Base-by-base conservation (phyloP, 2,888 invertebrate genomes). In the Drosophila peninsularis region DNA sequence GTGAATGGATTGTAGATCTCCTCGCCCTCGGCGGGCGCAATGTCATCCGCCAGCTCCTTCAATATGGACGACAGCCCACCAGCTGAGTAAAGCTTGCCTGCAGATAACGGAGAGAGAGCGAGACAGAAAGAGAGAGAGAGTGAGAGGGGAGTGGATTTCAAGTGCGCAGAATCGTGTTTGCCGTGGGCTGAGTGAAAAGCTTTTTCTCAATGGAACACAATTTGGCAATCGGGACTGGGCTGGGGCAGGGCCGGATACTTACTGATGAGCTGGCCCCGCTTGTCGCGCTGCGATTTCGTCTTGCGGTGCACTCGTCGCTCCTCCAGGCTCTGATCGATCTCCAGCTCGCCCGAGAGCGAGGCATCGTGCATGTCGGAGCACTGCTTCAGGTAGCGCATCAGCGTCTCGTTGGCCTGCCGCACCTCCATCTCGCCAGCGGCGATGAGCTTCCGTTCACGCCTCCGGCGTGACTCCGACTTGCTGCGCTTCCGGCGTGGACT, bases 1-100 rank as follows among this genome's bases (percentile, higher is more conserved):
- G 92, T 93, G 85, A 93, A 93, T 80, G 92, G 92, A 90, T 93
- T 93, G 86, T 93, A 93, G 80, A 93, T 93, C 85, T 93, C 92
- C 77, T 93, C 92, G 61, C 92, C 92, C 65, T 91, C 90, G 53
- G 86, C 90, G 61, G 92, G 92, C 54, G 92, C 89, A 71, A 93
- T 92, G 84, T 93, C 92, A 78, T 93, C 93, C 56, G 92, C 91
- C 82, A 93, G 90, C 74, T 93, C 92, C 79, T 92, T 92, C 55
- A 93, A 78, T 76, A 92, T 91, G 54, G 92, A 92, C 60, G 92
- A 90, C 68, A 93, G 81, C 32, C 92, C 92, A 66, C 91, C 92
- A 68, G 92, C 91, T 79, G 92, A 83, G 80, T 92, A 92, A 50
- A 92, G 85, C 86, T 92, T 92, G 80, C 91, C 92, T 92, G 67